Evolutionary conservation across 2,888 invertebrate genomes (phyloP), one percentile per base, ranked within the genome.

Genomic region (Campoplex capitator): DNA sequence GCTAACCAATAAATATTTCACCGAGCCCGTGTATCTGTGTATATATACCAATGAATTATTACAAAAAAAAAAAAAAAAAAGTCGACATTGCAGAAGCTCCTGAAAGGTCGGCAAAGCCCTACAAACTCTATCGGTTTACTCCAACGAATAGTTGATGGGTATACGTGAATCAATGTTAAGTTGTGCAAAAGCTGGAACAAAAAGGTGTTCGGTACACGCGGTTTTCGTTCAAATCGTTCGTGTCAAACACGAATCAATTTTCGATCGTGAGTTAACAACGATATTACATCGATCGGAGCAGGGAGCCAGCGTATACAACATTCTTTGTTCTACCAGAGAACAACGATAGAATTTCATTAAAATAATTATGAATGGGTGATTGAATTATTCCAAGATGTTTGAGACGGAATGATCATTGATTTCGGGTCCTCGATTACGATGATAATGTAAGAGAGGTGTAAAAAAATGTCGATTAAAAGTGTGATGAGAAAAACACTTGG

Each of bases 81-180:
- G 8, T 35, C 11, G 11, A 48, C 45, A 51, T 1, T 18, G 45
- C 35, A 51, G 76, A 76, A 76, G 76, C 76, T 76, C 48, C n/a
- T 65, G 48, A 76, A 76, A 45, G 45, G 13, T 45, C 45, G 45
- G 13, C 13, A 45, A 45, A 45, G 45, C 45, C 45, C 45, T 45
- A 45, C 45, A 45, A 45, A 13, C 11, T 45, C 42, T 42, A 23
- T 23, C 11, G 45, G 13, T 11, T 45, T 13, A 13, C 11, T 45
- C 11, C 45, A 11, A 45, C 45, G 45, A 45, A 45, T 11, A 13
- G 2, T 11, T 11, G 11, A 0, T 6, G 1, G 11, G 0, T 42
- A 7, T 13, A 13, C 45, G 11, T 13, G 3, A 2, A 45, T 11
- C 45, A 45, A 45, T 45, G 13, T 45, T 45, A 45, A 45, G 11